phyloP scores from a whole-genome alignment of 1,140 invertebrate species.

The Drosophila seguyi region DNA sequence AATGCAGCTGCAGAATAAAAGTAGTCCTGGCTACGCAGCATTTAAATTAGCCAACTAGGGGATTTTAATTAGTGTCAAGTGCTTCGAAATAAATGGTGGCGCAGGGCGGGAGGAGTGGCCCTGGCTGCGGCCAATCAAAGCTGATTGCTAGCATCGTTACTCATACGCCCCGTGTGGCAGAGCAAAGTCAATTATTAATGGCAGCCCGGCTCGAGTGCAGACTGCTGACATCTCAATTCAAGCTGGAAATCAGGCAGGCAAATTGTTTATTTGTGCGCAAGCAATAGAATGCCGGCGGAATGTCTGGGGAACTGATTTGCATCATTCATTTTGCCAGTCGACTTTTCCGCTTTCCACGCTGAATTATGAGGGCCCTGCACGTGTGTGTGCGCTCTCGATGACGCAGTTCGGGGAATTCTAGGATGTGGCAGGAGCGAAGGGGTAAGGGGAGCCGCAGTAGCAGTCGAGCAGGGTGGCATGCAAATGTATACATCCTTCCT shows the following conservation, averaged over 20 bases:
- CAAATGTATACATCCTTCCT: conserved; percentile 65
- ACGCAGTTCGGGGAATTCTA: conserved; percentile 67
- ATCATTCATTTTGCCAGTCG: conserved; percentile 70
- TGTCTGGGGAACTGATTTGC: conserved; percentile 73
- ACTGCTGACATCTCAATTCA: conserved; percentile 71
- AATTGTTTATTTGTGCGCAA: conserved; percentile 69
- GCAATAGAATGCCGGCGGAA: conserved; percentile 60
- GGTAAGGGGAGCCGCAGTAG: background rate
- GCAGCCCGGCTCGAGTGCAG: conserved; percentile 45
- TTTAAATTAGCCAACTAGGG: conserved; percentile 71
- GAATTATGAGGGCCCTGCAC: conserved; percentile 67
- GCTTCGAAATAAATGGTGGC: conserved; percentile 48
- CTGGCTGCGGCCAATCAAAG: conserved; percentile 48
- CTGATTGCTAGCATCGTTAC: conserved; percentile 56
- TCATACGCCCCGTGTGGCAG: conserved; percentile 64
- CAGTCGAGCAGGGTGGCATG: conserved; percentile 43
- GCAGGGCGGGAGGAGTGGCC: conserved; percentile 3
- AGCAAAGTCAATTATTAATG: conserved; percentile 69
- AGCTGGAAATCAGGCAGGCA: conserved; percentile 49
- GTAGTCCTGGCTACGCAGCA: conserved; percentile 37
- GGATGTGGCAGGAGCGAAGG: conserved; percentile 19
- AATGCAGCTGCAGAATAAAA: conserved; percentile 41
- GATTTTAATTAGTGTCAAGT: conserved; percentile 79
- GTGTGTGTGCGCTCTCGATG: conserved; percentile 27
- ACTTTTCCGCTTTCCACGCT: conserved; percentile 63